These are phyloP conservation scores for Drosophila serrata DNA, from an alignment of 1,140 invertebrate genomes.

Conservation along the genomic window DNA sequence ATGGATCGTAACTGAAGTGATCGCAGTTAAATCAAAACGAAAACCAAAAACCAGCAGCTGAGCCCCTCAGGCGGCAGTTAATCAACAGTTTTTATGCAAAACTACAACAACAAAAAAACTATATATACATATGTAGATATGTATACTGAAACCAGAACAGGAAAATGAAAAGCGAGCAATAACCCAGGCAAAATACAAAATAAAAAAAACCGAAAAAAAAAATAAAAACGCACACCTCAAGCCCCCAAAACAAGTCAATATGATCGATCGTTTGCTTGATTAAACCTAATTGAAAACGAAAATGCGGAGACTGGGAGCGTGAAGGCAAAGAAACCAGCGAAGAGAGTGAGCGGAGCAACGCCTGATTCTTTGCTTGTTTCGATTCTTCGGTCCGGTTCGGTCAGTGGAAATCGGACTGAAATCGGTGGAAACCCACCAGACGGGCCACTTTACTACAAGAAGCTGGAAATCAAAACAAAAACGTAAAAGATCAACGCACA, in stretches of 20 bases:
- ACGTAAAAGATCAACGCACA: constrained; percentile 84
- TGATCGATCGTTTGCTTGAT: constrained; percentile 82
- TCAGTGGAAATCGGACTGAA: constrained; percentile 37
- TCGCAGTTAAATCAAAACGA: constrained; percentile 17
- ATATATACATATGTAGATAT: background rate
- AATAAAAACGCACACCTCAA: constrained; percentile 76
- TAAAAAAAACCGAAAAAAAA: background rate
- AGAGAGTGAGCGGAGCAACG: constrained; percentile 11
- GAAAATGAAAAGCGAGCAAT: constrained; percentile 83
- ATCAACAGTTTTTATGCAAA: constrained; percentile 82
- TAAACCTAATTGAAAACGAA: constrained; percentile 83
- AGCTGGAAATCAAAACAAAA: constrained; percentile 84
- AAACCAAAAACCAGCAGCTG: constrained; percentile 65
- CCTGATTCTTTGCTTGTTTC: constrained; percentile 24
- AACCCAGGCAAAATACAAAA: constrained; percentile 56
- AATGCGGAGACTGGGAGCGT: constrained; percentile 71
- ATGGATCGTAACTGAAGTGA: constrained; percentile 36
- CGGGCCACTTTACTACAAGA: constrained; percentile 64
- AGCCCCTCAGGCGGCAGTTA: constrained; percentile 68
- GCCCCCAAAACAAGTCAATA: constrained; percentile 78
- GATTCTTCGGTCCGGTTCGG: constrained; percentile 42
- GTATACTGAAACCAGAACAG: constrained; percentile 67
- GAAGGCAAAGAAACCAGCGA: constrained; percentile 9
- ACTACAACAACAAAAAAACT: constrained; percentile 46
- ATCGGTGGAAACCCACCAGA: constrained; percentile 54